Evolutionary conservation across 92 coral and sea anemone species (phyloP), one percentile per base, ranked within the genome.

Genomic region (Zoanthus solanderi): DNA sequence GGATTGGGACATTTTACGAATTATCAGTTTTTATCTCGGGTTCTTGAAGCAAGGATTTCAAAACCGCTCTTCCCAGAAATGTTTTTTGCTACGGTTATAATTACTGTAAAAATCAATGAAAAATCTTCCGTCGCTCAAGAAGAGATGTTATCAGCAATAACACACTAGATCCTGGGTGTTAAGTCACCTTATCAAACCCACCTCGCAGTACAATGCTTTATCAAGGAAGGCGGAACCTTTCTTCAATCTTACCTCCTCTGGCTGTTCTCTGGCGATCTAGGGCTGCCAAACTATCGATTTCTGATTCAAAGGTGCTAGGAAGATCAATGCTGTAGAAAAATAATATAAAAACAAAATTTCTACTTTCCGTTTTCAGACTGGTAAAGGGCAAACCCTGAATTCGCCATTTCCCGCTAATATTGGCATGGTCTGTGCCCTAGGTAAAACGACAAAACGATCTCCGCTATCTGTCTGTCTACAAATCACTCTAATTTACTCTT

Each of bases 231-330:
- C 9, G 69, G 18, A 63, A 23, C 7, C 7, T 63, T 63, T 56
- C 16, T 8, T 10, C 0, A 17, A 63, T 9, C 63, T 63, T 67
- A 81, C 85, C 85, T 81, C 58, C 75, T 81, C 85, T 81, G 9
- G 74, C 75, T 11, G 85, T 81, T 18, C 85, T 81, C 9, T 81
- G 75, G 45, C 75, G 58, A 13, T 81, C 85, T 18, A 81, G 85
- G n/a, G 85, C 61, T 12, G 85, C 85, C 63, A 81, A 81, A 53
- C 85, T 68, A 11, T 81, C 76, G 54, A 81, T 81, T 81, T 81
- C 85, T 28, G 85, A 81, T 68, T 81, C 85, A 66, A 81, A 81
- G 85, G 85, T 81, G 75, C 85, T 71, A 15, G 85, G 85, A 66
- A 81, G 85, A 15, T 81, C 85, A 50, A 81, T 67, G 23, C 85